These are phyloP conservation scores for Dendrophyllia cribrosa DNA, from an alignment of 64 coral and sea anemone genomes.

Conservation along the genomic window DNA sequence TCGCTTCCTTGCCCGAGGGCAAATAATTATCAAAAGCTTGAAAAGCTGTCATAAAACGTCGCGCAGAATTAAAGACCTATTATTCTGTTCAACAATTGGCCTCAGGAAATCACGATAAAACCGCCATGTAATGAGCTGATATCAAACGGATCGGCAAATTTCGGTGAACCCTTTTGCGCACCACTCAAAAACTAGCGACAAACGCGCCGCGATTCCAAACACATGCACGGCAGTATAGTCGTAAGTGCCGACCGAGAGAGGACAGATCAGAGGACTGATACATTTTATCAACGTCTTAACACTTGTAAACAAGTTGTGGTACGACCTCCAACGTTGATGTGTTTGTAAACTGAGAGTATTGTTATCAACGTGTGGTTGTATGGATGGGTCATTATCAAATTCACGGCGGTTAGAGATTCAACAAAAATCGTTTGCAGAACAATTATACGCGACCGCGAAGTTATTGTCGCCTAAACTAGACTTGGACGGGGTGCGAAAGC, in stretches of 20 bases:
- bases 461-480: constrained; percentile 27
- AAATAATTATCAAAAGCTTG: constrained; percentile 35
- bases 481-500: not conserved
- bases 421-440: constrained; percentile 39
- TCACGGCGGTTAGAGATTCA: constrained; percentile 38
- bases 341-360: constrained; percentile 45
- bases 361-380: constrained; percentile 33
- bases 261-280: not conserved
- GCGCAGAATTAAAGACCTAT: constrained; percentile 30
- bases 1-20: constrained; percentile 18
- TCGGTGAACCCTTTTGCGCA: not conserved
- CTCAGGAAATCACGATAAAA: constrained; percentile 47
- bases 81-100: constrained; percentile 24
- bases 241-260: not conserved
- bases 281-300: constrained; percentile 35
- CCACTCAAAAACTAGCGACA: constrained; percentile 14
- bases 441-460: constrained; percentile 32
- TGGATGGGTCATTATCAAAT: constrained; percentile 54
- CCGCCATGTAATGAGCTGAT: constrained; percentile 22
- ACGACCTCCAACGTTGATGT: constrained; percentile 56
- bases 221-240: not conserved
- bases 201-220: constrained; percentile 15
- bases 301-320: constrained; percentile 17
- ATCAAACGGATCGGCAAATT: constrained; percentile 36
- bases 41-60: constrained; percentile 34